phyloP scores from a whole-genome alignment of 2,888 invertebrate species.

The Drosophila gaucha region DNA sequence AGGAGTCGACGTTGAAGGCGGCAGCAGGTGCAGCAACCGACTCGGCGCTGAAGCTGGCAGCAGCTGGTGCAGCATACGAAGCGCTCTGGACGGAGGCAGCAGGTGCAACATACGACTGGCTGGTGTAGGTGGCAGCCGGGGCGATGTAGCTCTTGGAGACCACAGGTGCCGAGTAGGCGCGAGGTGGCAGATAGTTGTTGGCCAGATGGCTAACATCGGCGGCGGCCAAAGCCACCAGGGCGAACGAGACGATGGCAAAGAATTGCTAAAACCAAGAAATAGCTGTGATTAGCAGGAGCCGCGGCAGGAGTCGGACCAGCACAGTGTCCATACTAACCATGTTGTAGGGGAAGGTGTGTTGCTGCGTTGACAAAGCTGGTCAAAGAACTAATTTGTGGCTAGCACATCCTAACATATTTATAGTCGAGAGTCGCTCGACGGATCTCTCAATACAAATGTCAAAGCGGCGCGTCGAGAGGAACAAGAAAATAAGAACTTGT shows the following conservation, averaged over 20 bases:
- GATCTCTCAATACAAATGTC: slow-evolving; percentile 54
- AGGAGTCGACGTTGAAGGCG: slow-evolving; percentile 28
- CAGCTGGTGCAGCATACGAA: slow-evolving; percentile 34
- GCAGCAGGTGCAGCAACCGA: slow-evolving; percentile 36
- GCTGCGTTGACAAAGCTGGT: slow-evolving; percentile 49
- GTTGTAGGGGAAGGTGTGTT: slow-evolving; percentile 26
- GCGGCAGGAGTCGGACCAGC: not conserved
- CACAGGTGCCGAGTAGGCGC: slow-evolving; percentile 9
- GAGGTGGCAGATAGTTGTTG: slow-evolving; percentile 65
- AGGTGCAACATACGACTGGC: slow-evolving; percentile 23
- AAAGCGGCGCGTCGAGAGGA: slow-evolving; percentile 46
- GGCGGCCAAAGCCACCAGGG: slow-evolving; percentile 61
- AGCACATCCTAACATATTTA: slow-evolving; percentile 61
- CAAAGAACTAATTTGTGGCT: slow-evolving; percentile 58
- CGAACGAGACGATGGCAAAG: slow-evolving; percentile 58
- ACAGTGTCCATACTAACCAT: slow-evolving; percentile 58
- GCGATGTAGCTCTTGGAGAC: slow-evolving; percentile 22
- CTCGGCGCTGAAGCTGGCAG: slow-evolving; percentile 23
- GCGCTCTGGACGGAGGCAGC: slow-evolving; percentile 20
- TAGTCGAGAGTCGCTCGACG: slow-evolving; percentile 43
- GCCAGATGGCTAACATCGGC: slow-evolving; percentile 69
- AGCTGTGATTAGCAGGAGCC: not conserved
- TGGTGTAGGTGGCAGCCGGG: too few relatives aligned
- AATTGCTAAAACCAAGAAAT: not conserved
- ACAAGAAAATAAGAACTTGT: slow-evolving; percentile 43